Evolutionary conservation across 2,888 invertebrate species (phyloP).

Genomic region (Acrocyrtus sp.): DNA sequence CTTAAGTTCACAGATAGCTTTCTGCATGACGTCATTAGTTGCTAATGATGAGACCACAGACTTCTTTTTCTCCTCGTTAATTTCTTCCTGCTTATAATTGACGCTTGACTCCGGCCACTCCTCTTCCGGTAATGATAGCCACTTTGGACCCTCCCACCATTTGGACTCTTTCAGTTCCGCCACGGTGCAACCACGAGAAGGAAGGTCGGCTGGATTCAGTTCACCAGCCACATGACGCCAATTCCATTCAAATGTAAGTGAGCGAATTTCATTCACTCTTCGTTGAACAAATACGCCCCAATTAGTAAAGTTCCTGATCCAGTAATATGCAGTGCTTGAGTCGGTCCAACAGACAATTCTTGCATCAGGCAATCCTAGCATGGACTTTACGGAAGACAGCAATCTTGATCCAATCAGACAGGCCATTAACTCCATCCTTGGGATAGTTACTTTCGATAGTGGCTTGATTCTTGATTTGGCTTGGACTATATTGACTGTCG

Average conservation of each 20-base stretch:
- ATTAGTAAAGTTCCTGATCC: constrained; percentile 49
- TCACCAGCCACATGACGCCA: constrained; percentile 58
- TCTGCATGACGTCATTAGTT: neutral
- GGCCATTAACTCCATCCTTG: constrained; percentile 53
- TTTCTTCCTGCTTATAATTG: constrained; percentile 11
- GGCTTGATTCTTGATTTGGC: constrained; percentile 54
- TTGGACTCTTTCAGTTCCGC: constrained; percentile 9
- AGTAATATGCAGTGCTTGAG: constrained; percentile 48
- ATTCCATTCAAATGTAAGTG: neutral
- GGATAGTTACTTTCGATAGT: constrained; percentile 45
- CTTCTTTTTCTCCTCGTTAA: constrained; percentile 13
- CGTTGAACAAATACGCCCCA: constrained; percentile 60
- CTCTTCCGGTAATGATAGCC: constrained; percentile 12
- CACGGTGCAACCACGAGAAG: constrained; percentile 56
- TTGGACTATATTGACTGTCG: constrained; percentile 21
- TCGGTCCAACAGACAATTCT: constrained; percentile 40
- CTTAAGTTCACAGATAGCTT: neutral
- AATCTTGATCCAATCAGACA: constrained; percentile 48
- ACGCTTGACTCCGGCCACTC: constrained; percentile 28
- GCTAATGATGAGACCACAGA: neutral
- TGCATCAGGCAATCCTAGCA: constrained; percentile 5
- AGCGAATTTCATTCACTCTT: constrained; percentile 44
- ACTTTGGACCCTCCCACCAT: constrained; percentile 60
- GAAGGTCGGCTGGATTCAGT: constrained; percentile 60
- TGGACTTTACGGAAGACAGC: neutral